Evolutionary conservation across 2,888 invertebrate genomes (phyloP).

Genomic region (Mamestra brassicae): DNA sequence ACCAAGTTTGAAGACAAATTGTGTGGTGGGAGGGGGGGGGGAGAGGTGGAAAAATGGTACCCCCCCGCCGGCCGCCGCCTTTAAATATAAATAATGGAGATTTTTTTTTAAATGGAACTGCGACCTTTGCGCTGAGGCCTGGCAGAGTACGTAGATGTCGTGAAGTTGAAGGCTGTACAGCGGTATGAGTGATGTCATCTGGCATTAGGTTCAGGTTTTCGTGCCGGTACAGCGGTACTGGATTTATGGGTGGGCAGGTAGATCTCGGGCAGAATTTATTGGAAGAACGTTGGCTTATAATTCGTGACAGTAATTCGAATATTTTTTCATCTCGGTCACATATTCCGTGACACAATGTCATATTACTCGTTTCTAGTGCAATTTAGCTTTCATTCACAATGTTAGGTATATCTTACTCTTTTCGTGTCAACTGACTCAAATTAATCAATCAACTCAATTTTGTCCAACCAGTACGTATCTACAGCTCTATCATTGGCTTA

Average conservation of each 20-base stretch:
- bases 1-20: slow-evolving; percentile 85
- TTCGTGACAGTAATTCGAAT: background rate
- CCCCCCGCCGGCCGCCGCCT: slow-evolving; percentile 76
- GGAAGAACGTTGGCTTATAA: background rate
- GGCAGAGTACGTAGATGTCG: slow-evolving; percentile 6
- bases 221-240: background rate
- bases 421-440: too few species aligned
- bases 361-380: too few species aligned
- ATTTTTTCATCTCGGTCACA: too few species aligned
- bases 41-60: slow-evolving; percentile 80
- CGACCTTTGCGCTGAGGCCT: slow-evolving; percentile 40
- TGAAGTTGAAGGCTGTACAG: slow-evolving; percentile 16
- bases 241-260: background rate
- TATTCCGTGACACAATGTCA: too few species aligned
- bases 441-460: too few species aligned
- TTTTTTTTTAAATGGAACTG: slow-evolving; percentile 64
- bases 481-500: background rate
- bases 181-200: slow-evolving; percentile 1
- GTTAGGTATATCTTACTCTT: too few species aligned
- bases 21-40: slow-evolving; percentile 68
- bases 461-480: too few species aligned
- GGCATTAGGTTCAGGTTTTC: background rate
- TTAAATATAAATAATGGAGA: slow-evolving; percentile 78
- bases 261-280: background rate
- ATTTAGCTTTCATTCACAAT: too few species aligned